Conservation (phyloP, 2,888 invertebrate genomes). For the Macrosoma leucophasiata region DNA sequence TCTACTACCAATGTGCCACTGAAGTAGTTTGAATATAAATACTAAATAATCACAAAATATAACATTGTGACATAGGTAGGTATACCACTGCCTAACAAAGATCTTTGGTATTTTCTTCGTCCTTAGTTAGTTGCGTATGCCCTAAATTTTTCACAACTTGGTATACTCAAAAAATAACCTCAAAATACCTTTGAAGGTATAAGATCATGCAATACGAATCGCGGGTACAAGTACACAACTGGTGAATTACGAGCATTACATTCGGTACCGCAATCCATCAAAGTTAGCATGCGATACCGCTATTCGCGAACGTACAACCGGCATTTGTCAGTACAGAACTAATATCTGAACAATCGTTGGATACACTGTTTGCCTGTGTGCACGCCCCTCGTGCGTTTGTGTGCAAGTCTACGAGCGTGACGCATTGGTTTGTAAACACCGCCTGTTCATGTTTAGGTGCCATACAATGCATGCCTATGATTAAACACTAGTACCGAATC, state of each 20-base stretch:
- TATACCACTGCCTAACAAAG: too few species aligned
- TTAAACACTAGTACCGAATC: too few species aligned
- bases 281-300: slow-evolving; percentile 49
- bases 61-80: too few species aligned
- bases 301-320: slow-evolving; percentile 38
- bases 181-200: too few species aligned
- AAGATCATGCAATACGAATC: too few species aligned
- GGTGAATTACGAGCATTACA: slow-evolving; percentile 39
- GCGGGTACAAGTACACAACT: slow-evolving; percentile 24
- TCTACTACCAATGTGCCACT: too few species aligned
- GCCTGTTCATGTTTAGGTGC: slow-evolving; percentile 29
- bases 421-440: slow-evolving; percentile 40
- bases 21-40: too few species aligned
- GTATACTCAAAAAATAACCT: too few species aligned
- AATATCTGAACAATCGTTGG: slow-evolving; percentile 54
- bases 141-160: too few species aligned
- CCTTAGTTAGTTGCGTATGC: too few species aligned
- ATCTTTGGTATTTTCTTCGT: too few species aligned
- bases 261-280: slow-evolving; percentile 50
- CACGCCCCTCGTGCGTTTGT: slow-evolving; percentile 35
- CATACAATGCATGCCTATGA: slow-evolving; percentile 23
- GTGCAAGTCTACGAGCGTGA: slow-evolving; percentile 37
- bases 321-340: slow-evolving; percentile 54
- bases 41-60: too few species aligned
- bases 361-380: slow-evolving; percentile 42